Percentiles rank a stretch among this genome's conserved stretches.
These are phyloP conservation scores for Apostichopus parvimensis DNA, from an alignment of 35 echinoderm and acorn worm genomes.

Conservation along the genomic window DNA sequence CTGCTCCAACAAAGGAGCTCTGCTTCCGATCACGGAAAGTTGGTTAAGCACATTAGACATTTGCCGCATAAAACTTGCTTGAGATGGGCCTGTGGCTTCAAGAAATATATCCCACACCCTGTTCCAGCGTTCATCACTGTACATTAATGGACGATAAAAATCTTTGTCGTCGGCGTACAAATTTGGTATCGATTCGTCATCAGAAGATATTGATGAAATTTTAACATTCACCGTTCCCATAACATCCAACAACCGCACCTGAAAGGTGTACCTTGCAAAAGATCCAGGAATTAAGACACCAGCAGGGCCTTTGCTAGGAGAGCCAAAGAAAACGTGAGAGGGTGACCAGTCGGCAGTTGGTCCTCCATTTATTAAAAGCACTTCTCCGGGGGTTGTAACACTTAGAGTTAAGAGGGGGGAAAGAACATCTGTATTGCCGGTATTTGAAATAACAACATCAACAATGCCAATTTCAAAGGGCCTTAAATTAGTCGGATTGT, in stretches of 20 bases:
- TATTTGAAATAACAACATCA: constrained; percentile 8
- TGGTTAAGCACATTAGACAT: constrained; percentile 31
- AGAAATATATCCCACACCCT: constrained; percentile 42
- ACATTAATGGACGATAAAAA: constrained; percentile 36
- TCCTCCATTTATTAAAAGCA: background rate
- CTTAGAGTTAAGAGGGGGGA: background rate
- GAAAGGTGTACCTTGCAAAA: background rate
- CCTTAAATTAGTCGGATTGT: constrained; percentile 22
- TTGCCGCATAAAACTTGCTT: constrained; percentile 22
- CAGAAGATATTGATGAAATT: constrained; percentile 17
- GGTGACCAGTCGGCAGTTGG: background rate
- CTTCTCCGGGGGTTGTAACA: constrained; percentile 17
- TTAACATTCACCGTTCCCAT: background rate
- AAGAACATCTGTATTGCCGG: constrained; percentile 20
- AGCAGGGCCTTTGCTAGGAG: constrained; percentile 18
- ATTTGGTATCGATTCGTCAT: constrained; percentile 11
- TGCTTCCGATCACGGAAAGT: background rate
- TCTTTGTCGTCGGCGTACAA: constrained; percentile 20
- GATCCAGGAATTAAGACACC: constrained; percentile 28
- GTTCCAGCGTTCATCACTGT: constrained; percentile 24
- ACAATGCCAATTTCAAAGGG: constrained; percentile 16
- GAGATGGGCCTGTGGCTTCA: constrained; percentile 9
- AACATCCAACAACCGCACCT: background rate
- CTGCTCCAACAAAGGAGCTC: constrained; percentile 9
- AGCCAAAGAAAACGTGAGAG: constrained; percentile 9